Evolutionary conservation across 2,113 vertebrate species (phyloP), one percentile per base, ranked within the genome.

Genomic region (Forbesichthys agassizii): DNA sequence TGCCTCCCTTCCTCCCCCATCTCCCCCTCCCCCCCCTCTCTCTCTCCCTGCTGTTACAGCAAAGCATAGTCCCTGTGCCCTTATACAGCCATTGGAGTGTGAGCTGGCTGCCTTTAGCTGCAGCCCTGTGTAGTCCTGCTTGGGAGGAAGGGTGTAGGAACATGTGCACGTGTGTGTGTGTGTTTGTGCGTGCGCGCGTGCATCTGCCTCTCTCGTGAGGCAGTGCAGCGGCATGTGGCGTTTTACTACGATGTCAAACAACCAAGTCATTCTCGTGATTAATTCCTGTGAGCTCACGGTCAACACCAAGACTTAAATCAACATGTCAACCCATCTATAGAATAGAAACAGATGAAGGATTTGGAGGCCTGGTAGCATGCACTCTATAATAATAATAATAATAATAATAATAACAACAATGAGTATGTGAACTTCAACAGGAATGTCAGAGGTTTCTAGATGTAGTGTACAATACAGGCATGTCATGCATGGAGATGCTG

Each of bases 61-160:
- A 71, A 62, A 78, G 85, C 82, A 47, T 83, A 71, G 79, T 82
- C 83, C 75, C 79, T 83, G 77, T 93, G 91, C 85, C 93, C 92
- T 92, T 94, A 93, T 94, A 94, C 92, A 94, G 93, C 91, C 89
- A 93, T 93, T 81, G 60, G 88, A 83, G 87, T 73, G 78, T 70
- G 77, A 78, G 80, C 85, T 48, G 77, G 84, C 74, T 81, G 85
- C 83, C 71, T 42, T 42, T 76, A 73, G 68, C 68, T 71, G 68
- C 54, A 77, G 69, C 61, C 80, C 69, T 60, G 60, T 67, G 64
- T 64, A 77, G 79, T 81, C 61, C 73, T 48, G 75, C 3, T 42
- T 5, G 5, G 47, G 65, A 57, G 46, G 36, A 64, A 27, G 2
- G 27, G 27, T 27, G 27, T 27, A 79, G 62, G 71, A 75, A 79